Percentiles rank a stretch among this genome's conserved stretches.
phyloP scores from a whole-genome alignment of 2,113 vertebrate species.

The Tetrax tetrax region DNA sequence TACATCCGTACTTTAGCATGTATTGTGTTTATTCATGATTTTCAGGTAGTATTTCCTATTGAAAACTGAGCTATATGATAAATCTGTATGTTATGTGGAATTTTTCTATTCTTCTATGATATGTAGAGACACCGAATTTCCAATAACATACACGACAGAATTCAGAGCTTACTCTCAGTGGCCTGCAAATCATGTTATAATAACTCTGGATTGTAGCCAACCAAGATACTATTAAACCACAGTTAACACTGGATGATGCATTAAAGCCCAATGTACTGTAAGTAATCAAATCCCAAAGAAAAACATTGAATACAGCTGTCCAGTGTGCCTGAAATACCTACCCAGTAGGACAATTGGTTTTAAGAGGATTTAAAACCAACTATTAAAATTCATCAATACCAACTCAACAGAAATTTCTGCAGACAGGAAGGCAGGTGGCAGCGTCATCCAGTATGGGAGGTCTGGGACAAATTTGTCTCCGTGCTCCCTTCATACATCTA shows the following conservation, averaged over 20 bases:
- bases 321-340: not conserved
- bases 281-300: slow-evolving; percentile 25
- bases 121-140: not conserved
- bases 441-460: rapidly evolving
- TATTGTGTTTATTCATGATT: rapidly evolving
- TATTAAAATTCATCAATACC: not conserved
- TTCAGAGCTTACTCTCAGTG: not conserved
- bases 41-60: not conserved
- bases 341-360: not conserved
- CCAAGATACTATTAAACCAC: slow-evolving; percentile 7
- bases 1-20: not conserved
- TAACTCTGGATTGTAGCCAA: not conserved
- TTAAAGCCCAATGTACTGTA: slow-evolving; percentile 21
- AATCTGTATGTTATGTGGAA: not conserved
- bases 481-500: not conserved
- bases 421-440: not conserved
- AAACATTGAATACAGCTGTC: slow-evolving; percentile 37
- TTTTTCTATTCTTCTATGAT: not conserved
- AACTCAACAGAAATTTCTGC: not conserved
- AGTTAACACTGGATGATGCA: slow-evolving; percentile 11
- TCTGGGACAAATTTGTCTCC: not conserved
- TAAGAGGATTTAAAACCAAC: slow-evolving; percentile 6
- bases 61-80: not conserved
- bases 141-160: not conserved
- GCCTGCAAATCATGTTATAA: not conserved